Evolutionary conservation across 2,113 vertebrate genomes (phyloP), one percentile per base, ranked within the genome.

Genomic region (Elachura formosa): DNA sequence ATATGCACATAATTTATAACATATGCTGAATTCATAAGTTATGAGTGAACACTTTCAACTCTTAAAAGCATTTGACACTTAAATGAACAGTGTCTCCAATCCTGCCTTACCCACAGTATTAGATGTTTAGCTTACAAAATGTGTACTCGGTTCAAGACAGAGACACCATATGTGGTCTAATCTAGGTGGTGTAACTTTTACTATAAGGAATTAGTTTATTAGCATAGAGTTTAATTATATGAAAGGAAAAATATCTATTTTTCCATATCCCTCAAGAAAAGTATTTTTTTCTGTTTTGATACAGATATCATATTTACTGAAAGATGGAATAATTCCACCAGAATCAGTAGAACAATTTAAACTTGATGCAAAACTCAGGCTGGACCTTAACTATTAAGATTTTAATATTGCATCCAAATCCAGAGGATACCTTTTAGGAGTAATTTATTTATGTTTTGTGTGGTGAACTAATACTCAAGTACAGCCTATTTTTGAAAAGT

Each of bases 41-140:
- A 89, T 0, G 10, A 97, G 58, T 62, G 74, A 97, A 68, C 58
- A 54, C 89, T 87, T 94, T 92, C 80, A 97, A 87, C 78, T 89
- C 66, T 69, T 89, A 46, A 84, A 93, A 91, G 31, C 81, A 45
- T 85, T 94, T 3, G 10, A 81, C 64, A 58, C 78, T 89, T 76
- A 91, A 94, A 91, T 95, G 94, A 94, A 51, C 88, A 76, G 34
- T 64, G 84, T 95, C 94, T 95, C 93, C 74, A 73, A 85, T 96
- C 78, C 78, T 90, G 58, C 68, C 20, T 83, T 66, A 71, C 38
- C 68, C 89, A 48, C 71, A 83, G 38, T 79, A 68, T 81, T 84
- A 88, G n/a, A 87, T 38, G 28, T 59, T 95, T 90, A 84, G 23
- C 40, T 90, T 87, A 67, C 10, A 75, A 78, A 94, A 68, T 10